These are phyloP conservation scores for Emys orbicularis DNA, from an alignment of 2,797 vertebrate species.

Conservation along the genomic window DNA sequence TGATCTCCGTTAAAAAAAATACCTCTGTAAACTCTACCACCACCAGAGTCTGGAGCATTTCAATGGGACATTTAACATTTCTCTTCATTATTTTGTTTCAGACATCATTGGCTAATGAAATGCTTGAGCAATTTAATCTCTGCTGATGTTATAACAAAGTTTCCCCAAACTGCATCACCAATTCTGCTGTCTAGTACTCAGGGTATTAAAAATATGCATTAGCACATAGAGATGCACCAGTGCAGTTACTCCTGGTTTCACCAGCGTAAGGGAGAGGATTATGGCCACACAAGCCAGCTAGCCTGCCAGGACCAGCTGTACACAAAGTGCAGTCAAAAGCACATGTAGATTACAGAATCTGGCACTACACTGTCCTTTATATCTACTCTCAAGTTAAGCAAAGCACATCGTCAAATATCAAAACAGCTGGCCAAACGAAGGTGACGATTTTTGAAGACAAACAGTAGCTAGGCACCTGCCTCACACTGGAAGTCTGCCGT, in stretches of 20 bases:
- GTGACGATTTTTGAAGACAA: neutral
- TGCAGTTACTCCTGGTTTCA: neutral
- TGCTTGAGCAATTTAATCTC: neutral
- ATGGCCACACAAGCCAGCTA: neutral
- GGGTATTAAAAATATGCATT: neutral
- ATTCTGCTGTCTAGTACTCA: neutral
- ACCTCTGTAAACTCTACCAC: neutral
- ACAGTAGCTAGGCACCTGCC: neutral
- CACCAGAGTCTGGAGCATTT: neutral
- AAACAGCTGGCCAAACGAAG: neutral
- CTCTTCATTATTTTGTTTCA: neutral
- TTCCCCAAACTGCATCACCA: accelerated
- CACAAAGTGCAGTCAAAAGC: neutral
- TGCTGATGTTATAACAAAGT: neutral
- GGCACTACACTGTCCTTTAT: too few relatives aligned
- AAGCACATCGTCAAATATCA: neutral
- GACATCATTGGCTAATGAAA: neutral
- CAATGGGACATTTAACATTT: neutral
- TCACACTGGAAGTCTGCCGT: neutral
- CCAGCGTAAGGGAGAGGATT: neutral
- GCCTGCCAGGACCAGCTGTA: neutral
- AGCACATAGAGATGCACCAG: neutral
- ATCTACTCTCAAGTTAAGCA: neutral
- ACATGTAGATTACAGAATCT: neutral
- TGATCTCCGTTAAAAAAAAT: neutral